Conservation (phyloP, 2,113 vertebrate species). For the Nothocercus nigrocapillus region DNA sequence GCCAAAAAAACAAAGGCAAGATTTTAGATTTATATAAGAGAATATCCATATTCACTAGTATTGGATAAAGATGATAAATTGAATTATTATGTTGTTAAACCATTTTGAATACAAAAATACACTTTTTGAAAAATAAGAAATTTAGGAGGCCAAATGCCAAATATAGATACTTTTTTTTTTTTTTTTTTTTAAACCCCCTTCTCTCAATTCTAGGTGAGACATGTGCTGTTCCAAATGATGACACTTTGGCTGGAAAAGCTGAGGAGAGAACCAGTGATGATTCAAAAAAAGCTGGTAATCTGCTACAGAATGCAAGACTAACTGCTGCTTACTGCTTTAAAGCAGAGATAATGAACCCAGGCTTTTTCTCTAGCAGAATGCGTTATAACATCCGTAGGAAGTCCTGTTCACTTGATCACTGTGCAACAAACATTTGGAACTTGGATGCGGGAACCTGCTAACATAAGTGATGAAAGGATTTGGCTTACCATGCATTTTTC, state of each 20-base stretch:
- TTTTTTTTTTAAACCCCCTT: neutral
- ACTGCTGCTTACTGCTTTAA: neutral
- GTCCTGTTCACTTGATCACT: constrained; percentile 82
- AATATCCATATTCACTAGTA: too few relatives aligned
- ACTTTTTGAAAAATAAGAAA: neutral
- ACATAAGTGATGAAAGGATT: constrained; percentile 83
- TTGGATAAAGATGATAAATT: neutral
- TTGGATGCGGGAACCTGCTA: constrained; percentile 90
- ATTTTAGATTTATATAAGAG: neutral
- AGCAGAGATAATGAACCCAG: neutral
- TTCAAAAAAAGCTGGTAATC: constrained; percentile 79
- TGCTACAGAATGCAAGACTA: neutral
- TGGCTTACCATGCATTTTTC: constrained; percentile 95
- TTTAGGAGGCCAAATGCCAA: neutral
- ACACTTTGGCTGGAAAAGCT: constrained; percentile 77
- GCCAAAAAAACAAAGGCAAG: neutral
- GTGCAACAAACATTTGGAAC: constrained; percentile 88
- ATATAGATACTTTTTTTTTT: neutral
- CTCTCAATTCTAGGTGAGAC: constrained; percentile 74
- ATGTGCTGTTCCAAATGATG: constrained; percentile 86
- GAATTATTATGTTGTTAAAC: neutral
- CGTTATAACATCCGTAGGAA: constrained; percentile 85
- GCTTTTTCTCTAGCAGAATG: constrained; percentile 76
- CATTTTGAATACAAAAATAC: neutral
- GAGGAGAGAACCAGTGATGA: constrained; percentile 63